Base-by-base conservation (phyloP, 1,140 invertebrate species). In the Eriosoma lanigerum region DNA sequence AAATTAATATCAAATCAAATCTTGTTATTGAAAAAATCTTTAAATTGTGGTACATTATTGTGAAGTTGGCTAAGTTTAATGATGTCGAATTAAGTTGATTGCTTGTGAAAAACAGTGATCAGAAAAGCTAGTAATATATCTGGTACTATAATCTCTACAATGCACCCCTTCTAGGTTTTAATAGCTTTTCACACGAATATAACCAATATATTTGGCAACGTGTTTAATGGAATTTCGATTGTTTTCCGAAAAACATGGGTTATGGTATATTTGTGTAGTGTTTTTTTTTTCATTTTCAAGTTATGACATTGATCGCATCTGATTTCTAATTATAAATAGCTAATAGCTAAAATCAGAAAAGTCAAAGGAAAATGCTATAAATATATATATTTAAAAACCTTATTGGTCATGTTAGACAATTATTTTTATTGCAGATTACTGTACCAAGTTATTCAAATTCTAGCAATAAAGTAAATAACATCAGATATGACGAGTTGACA, bases 141-240 rank as follows among this genome's bases (percentile, higher is more conserved):
- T 24, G 10, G 46, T 72, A 52, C 46, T 52, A 72, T 52, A 52
- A 72, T 72, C 68, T 72, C 15, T 50, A 72, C 17, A 72, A 24
- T n/a, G 48, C 68, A 17, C 68, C 46, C 46, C 48, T 38, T 38
- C 8, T 24, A 50, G 48, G 24, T 72, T 72, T 72, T 72, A 72
- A 72, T 72, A 72, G 46, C 68, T 72, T 72, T 52, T 50, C 46
- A 72, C 46, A 72, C 68, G 68, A 72, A 72, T 72, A 72, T 52
- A 52, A 19, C 46, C 48, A 52, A 72, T 44, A 52, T 2, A 72
- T 72, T 72, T 50, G 48, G 24, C 68, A 72, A 24, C 17, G 12
- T 32, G 3, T 72, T 29, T 26, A 50, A 70, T 50, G 66, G 21
- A 48, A 38, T 48, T 50, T 70, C 24, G 2, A 17, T 52, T 52